Evolutionary conservation across 2,888 invertebrate genomes (phyloP).

Genomic region (Bhutanitis thaidina): DNA sequence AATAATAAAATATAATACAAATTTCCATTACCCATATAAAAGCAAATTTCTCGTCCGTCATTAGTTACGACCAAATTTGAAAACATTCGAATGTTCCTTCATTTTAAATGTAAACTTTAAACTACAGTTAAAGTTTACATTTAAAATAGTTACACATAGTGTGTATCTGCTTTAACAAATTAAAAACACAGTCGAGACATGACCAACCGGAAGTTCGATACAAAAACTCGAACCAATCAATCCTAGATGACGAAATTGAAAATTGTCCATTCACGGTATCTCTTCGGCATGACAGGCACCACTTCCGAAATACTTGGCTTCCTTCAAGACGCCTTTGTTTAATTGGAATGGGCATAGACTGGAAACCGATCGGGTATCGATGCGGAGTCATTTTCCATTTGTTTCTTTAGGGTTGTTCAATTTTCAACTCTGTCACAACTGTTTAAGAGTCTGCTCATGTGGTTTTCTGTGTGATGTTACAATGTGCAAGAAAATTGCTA

Average conservation of each 20-base stretch:
- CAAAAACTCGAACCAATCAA: conserved; percentile 69
- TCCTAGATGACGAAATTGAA: conserved; percentile 59
- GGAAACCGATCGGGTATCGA: conserved; percentile 40
- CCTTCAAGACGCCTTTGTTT: conserved; percentile 58
- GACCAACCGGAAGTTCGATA: conserved; percentile 68
- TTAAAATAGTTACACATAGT: conserved; percentile 15
- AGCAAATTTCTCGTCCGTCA: too few species aligned
- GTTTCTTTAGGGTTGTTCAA: conserved; percentile 11
- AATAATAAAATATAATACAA: too few species aligned
- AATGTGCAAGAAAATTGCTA: conserved; percentile 34
- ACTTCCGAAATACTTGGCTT: conserved; percentile 49
- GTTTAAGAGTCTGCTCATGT: conserved; percentile 6
- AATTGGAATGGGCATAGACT: conserved; percentile 55
- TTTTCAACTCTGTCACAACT: conserved; percentile 19
- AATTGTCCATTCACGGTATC: conserved; percentile 61
- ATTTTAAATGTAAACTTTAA: too few species aligned
- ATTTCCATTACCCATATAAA: too few species aligned
- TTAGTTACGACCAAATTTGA: too few species aligned
- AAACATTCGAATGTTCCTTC: too few species aligned
- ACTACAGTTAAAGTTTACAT: too few species aligned
- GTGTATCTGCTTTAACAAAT: conserved; percentile 51
- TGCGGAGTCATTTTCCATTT: conserved; percentile 13
- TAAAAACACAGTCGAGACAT: conserved; percentile 52
- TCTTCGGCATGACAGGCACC: conserved; percentile 27
- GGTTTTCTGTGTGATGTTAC: not conserved